Evolutionary conservation across 1,140 invertebrate species (phyloP), one percentile per base, ranked within the genome.

Genomic region (Whitmania pigra): DNA sequence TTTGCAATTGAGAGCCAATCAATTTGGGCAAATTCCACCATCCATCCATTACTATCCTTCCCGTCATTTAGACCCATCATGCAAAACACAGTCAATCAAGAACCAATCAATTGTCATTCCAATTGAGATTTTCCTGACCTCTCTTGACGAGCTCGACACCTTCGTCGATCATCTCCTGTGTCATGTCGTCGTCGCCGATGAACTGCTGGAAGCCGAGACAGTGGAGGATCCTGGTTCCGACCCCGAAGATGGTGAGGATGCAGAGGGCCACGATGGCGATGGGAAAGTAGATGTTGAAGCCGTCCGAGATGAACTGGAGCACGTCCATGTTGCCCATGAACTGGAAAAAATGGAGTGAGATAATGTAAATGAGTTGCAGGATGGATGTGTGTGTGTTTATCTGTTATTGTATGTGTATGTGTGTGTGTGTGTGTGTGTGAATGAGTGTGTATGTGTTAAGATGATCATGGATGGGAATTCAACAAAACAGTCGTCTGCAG

Each of bases 281-380:
- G 0, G 97, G 97, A 82, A 99, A 97, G 80, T 99, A 99, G 55
- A 99, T 90, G 82, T 99, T 98, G 82, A 99, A 98, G 27, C 96
- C 95, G 82, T 97, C 90, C 2, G 94, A 93, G 74, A 99, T 92
- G 71, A 99, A 92, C 15, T 91, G 89, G 71, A 99, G 89, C 0
- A 99, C 92, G 84, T 99, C 94, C 93, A 99, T 94, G 79, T 98
- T 95, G 27, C 96, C 96, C 95, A 99, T 99, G 74, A 99, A 90
- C 90, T 94, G 80, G n/a, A 71, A 36, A 36, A 36, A 36, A 36
- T 36, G 31, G 6, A 6, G 2, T 6, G 6, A 36, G 6, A 6
- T 2, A 36, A 36, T 36, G 31, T 36, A 6, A 3, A 6, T 3
- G 6, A 36, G 31, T 36, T 36, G 31, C 31, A 36, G 2, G 31